These are phyloP conservation scores for Phoxinus dragarum DNA, from an alignment of 2,797 vertebrate species.

Conservation along the genomic window DNA sequence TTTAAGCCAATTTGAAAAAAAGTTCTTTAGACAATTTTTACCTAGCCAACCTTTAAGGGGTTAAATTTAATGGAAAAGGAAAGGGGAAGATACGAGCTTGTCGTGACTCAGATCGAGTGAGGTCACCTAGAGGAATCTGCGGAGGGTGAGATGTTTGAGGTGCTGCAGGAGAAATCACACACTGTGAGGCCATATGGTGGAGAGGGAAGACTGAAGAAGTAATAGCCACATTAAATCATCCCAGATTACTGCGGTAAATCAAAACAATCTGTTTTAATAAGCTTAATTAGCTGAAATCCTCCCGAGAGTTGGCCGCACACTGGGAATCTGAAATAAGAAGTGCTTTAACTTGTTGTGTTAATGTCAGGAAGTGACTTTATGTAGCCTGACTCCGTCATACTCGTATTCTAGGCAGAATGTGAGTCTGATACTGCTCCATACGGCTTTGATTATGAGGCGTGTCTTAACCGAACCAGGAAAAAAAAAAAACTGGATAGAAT, in stretches of 20 bases:
- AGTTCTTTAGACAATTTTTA: no score
- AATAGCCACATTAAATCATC: constrained; percentile 38
- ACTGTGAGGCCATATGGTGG: constrained; percentile 55
- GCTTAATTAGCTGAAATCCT: constrained; percentile 28
- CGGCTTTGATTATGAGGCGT: no score
- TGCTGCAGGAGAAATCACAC: constrained; percentile 28
- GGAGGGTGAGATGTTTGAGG: constrained; percentile 28
- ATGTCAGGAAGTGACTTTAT: background rate
- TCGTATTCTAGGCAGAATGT: no score
- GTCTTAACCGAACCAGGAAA: no score
- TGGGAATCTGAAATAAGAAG: background rate
- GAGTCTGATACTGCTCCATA: no score
- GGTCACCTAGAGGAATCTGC: constrained; percentile 31
- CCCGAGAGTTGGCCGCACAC: background rate
- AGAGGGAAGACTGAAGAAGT: constrained; percentile 19
- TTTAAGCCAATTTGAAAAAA: no score
- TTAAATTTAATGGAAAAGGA: background rate
- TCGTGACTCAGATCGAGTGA: background rate
- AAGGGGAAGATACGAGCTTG: background rate
- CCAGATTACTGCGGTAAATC: constrained; percentile 34
- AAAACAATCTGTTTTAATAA: constrained; percentile 30
- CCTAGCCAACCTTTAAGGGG: no score
- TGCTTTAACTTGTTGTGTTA: constrained; percentile 11
- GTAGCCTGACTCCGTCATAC: no score
- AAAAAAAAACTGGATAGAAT: no score